Base-by-base conservation (phyloP, 2,888 invertebrate species). In the Tribolium freemani region DNA sequence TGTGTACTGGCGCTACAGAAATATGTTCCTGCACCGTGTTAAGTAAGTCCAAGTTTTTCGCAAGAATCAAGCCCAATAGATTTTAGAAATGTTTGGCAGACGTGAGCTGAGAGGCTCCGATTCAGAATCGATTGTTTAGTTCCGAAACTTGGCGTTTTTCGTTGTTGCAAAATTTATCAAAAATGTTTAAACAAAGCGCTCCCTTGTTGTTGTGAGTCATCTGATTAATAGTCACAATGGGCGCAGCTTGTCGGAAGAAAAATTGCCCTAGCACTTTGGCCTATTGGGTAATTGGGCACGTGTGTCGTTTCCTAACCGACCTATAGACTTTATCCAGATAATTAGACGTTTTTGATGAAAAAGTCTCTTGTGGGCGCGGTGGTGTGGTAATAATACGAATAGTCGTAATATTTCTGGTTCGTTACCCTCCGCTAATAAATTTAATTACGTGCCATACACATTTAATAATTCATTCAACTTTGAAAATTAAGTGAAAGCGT, bases 371-470 rank as follows among this genome's bases (percentile, higher is more conserved):
- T 70, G 50, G 69, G 69, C 45, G 69, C 69, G 69, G 63, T 51
- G 60, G 60, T 60, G 60, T 63, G 63, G 69, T 60, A 69, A 69
- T 69, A 69, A 69, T 21, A 46, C 53, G 9, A 6, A 21, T 54
- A 54, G 66, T 45, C 48, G 68, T 50, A 58, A 66, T 63, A 57
- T 72, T 72, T 72, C 72, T 72, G 72, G 68, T 76, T 71, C 71
- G 74, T 69, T 76, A 72, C 76, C 72, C 74, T 76, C 74, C 71
- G 69, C 71, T 72, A 74, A 70, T 74, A 72, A 72, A 76, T 72
- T 76, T 72, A 74, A 76, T 74, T 75, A 73, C 67, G 68, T 69
- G 63, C 68, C 63, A 46, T 63, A 68, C 68, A 57, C 68, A 56
- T 68, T 68, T 44, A 58, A 68, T 71, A 66, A 71, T 67, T 71